Conservation (phyloP, 1,140 invertebrate species). For the Physella acuta region DNA sequence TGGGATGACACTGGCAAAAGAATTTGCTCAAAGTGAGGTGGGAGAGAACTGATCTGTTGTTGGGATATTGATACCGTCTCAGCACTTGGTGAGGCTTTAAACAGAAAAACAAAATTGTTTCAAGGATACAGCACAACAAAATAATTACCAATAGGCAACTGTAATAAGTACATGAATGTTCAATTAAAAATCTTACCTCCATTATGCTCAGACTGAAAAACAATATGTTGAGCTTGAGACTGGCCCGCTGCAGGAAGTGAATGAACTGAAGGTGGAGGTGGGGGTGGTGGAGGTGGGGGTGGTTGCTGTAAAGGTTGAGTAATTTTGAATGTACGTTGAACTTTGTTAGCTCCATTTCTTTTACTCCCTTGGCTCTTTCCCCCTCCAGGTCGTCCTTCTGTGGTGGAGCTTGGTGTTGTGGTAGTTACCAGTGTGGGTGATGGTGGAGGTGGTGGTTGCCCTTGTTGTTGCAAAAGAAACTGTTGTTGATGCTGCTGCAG, state of each 20-base stretch:
- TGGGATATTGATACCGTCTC: slow-evolving; percentile 33
- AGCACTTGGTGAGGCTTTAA: too few species aligned
- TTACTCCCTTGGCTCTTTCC: slow-evolving; percentile 31
- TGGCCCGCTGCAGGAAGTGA: slow-evolving; percentile 1
- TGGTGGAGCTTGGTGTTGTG: slow-evolving; percentile 32
- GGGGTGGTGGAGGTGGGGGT: slow-evolving; percentile 24
- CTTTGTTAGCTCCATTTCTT: slow-evolving; percentile 27
- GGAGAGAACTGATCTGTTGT: slow-evolving; percentile 32
- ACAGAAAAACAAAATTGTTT: too few species aligned
- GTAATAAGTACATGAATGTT: too few species aligned
- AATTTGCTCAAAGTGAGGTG: slow-evolving; percentile 26
- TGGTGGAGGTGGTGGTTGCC: slow-evolving; percentile 24
- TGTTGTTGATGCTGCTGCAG: slow-evolving; percentile 20
- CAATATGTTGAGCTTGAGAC: slow-evolving; percentile 21
- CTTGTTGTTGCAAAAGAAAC: slow-evolving; percentile 26
- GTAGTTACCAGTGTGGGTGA: slow-evolving; percentile 13
- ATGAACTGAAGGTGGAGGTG: slow-evolving; percentile 11
- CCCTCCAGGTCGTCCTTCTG: slow-evolving; percentile 28
- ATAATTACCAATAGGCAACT: too few species aligned
- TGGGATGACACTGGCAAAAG: slow-evolving; percentile 46
- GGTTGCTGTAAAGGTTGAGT: slow-evolving; percentile 28
- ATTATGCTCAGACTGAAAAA: slow-evolving; percentile 31
- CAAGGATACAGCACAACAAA: too few species aligned
- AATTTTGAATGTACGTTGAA: slow-evolving; percentile 28
- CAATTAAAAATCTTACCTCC: slow-evolving; percentile 24